These are phyloP conservation scores for Xiphophorus hellerii DNA, from an alignment of 2,113 vertebrate species.

Conservation along the genomic window DNA sequence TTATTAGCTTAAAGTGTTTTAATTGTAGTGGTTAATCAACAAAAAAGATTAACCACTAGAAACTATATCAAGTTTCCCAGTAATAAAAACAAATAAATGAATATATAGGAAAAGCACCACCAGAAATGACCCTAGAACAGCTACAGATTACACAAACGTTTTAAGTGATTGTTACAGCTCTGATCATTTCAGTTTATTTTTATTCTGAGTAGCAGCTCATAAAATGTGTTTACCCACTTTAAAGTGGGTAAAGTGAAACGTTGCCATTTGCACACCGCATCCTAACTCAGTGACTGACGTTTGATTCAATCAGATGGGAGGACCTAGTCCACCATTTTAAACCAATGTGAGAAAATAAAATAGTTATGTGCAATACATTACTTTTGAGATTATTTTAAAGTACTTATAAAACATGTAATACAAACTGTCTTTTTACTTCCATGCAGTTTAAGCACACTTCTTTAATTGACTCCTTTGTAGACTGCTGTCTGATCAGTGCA, in stretches of 20 bases:
- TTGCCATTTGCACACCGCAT: too few relatives aligned
- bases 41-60: too few relatives aligned
- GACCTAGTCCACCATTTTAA: neutral
- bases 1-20: too few relatives aligned
- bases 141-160: neutral
- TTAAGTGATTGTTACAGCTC: neutral
- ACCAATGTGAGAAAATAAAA: too few relatives aligned
- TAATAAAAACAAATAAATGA: too few relatives aligned
- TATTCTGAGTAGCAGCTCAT: neutral
- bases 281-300: neutral
- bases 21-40: too few relatives aligned
- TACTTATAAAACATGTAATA: neutral
- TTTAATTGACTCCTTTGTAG: neutral
- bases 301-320: neutral
- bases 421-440: neutral
- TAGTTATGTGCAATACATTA: neutral
- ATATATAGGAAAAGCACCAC: too few relatives aligned
- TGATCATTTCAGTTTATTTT: neutral
- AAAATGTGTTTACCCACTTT: neutral
- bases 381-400: neutral
- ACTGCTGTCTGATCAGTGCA: neutral
- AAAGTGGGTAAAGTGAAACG: neutral
- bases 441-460: neutral
- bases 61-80: too few relatives aligned
- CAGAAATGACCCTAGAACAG: too few relatives aligned